Percentiles rank a stretch among this genome's conserved stretches.
Conservation (phyloP, 1,140 invertebrate genomes). For the Drosophila navojoa region DNA sequence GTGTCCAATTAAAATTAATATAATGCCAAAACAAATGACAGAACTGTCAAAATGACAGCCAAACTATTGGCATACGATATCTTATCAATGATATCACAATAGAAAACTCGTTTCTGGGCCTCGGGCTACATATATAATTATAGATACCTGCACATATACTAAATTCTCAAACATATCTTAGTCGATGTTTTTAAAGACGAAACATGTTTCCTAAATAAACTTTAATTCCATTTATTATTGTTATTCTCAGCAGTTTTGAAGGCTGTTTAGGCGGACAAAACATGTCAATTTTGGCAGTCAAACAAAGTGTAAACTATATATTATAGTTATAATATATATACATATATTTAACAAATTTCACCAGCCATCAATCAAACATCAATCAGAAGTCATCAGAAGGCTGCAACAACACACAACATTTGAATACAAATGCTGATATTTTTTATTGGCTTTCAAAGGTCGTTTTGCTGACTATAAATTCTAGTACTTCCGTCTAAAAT, state of each 20-base stretch:
- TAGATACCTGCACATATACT: neutral
- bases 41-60: slow-evolving; percentile 54
- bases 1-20: slow-evolving; percentile 65
- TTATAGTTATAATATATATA: slow-evolving; percentile 19
- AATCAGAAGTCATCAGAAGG: slow-evolving; percentile 25
- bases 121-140: slow-evolving; percentile 13
- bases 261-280: slow-evolving; percentile 31
- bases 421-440: slow-evolving; percentile 11
- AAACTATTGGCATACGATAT: slow-evolving; percentile 39
- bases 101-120: slow-evolving; percentile 62
- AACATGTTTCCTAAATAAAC: neutral
- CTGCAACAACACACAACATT: slow-evolving; percentile 14
- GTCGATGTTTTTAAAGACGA: slow-evolving; percentile 6
- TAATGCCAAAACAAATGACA: slow-evolving; percentile 70
- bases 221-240: neutral
- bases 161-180: slow-evolving; percentile 31
- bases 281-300: slow-evolving; percentile 16
- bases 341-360: slow-evolving; percentile 25
- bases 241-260: slow-evolving; percentile 11
- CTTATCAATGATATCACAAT: slow-evolving; percentile 70
- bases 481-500: slow-evolving; percentile 39
- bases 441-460: slow-evolving; percentile 28
- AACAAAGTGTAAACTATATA: slow-evolving; percentile 61
- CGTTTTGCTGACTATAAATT: slow-evolving; percentile 6
- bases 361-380: slow-evolving; percentile 64